Evolutionary conservation across 2,113 vertebrate species (phyloP).

Genomic region (Emydocephalus ijimae): DNA sequence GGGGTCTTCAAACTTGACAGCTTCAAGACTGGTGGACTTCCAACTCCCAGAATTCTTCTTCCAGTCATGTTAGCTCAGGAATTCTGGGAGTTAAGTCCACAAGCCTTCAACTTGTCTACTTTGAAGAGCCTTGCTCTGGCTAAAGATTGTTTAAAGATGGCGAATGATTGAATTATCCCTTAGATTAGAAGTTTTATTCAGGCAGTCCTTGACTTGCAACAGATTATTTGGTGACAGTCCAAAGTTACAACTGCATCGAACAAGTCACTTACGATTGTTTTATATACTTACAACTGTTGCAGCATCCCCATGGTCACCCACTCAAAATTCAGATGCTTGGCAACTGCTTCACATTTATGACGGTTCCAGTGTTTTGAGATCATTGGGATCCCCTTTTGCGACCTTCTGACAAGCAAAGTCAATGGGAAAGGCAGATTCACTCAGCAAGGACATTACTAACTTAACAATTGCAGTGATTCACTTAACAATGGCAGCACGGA

Average conservation of each 20-base stretch:
- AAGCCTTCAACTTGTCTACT: no score
- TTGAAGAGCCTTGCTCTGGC: no score
- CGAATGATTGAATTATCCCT: background rate
- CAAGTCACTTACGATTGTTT: background rate
- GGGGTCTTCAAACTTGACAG: no score
- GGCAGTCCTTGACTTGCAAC: background rate
- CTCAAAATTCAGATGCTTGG: background rate
- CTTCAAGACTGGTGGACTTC: no score
- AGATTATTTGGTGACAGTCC: no score
- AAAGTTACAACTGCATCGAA: background rate
- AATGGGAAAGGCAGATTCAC: background rate
- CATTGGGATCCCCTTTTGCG: no score
- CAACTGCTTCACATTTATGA: background rate
- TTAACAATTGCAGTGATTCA: background rate
- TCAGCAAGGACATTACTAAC: background rate
- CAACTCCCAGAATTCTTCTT: no score
- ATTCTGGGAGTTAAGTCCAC: no score
- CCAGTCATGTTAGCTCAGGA: no score
- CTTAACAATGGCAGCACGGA: background rate
- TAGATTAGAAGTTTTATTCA: background rate
- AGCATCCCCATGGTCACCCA: background rate
- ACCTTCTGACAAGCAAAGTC: no score
- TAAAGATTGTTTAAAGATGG: background rate
- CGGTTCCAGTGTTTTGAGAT: background rate
- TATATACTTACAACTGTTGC: background rate